These are phyloP conservation scores for Eilema depressum DNA, from an alignment of 2,888 invertebrate species.

Conservation along the genomic window DNA sequence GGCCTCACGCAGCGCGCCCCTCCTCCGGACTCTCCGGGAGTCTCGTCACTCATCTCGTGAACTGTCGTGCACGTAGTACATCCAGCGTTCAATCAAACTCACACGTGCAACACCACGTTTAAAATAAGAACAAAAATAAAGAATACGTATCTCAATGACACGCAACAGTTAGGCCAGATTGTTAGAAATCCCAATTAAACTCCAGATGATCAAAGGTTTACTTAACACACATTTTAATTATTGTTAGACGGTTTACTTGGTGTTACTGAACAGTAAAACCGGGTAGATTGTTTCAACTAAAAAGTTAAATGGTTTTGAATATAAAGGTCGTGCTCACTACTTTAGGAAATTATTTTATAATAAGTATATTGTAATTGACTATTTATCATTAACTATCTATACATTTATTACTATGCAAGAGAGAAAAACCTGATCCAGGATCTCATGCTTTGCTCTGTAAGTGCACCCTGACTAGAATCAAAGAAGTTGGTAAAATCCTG, in stretches of 20 bases:
- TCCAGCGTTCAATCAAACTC: slow-evolving; percentile 28
- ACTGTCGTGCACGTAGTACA: slow-evolving; percentile 20
- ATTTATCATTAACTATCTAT: too few species aligned
- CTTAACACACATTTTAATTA: slow-evolving; percentile 5
- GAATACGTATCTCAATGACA: slow-evolving; percentile 34
- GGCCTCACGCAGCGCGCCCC: slow-evolving; percentile 52
- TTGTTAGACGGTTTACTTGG: slow-evolving; percentile 3
- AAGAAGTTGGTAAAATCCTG: too few species aligned
- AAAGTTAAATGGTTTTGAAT: neutral
- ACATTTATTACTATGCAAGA: too few species aligned
- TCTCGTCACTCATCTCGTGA: slow-evolving; percentile 41
- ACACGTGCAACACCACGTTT: slow-evolving; percentile 35
- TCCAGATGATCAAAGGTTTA: slow-evolving; percentile 29
- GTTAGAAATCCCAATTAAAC: slow-evolving; percentile 32
- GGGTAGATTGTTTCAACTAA: neutral
- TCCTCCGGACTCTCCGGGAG: slow-evolving; percentile 42
- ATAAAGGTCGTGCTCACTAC: too few species aligned
- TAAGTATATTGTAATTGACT: too few species aligned
- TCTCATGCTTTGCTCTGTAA: too few species aligned
- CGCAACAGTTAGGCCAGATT: slow-evolving; percentile 37
- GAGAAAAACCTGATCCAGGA: too few species aligned
- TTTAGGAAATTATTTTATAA: too few species aligned
- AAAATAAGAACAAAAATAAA: slow-evolving; percentile 38
- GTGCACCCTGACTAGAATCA: too few species aligned
- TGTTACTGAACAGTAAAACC: neutral